phyloP scores from a whole-genome alignment of 2,888 invertebrate genomes.

The Caradrina kadenii region DNA sequence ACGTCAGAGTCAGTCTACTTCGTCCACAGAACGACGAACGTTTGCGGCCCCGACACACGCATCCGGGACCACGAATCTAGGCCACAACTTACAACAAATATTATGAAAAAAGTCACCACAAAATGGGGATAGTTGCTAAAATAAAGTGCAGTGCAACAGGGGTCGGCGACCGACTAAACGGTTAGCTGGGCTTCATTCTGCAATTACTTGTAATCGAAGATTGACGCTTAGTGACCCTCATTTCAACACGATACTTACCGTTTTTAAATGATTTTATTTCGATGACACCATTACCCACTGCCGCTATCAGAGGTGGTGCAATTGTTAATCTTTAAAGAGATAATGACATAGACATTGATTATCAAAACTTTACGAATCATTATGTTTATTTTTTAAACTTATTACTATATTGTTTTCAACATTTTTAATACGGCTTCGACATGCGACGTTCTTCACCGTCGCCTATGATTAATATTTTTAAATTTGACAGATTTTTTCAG shows the following conservation, averaged over 20 bases:
- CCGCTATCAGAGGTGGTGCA: constrained; percentile 37
- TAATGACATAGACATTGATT: neutral
- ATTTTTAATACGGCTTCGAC: neutral
- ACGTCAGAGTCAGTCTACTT: constrained; percentile 71
- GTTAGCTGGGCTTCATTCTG: constrained; percentile 19
- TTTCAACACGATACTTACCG: constrained; percentile 38
- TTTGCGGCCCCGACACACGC: constrained; percentile 68
- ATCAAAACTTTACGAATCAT: constrained; percentile 3
- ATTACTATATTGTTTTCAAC: neutral
- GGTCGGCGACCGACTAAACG: constrained; percentile 24
- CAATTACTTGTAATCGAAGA: constrained; percentile 33
- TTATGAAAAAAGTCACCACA: constrained; percentile 34
- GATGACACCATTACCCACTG: constrained; percentile 31
- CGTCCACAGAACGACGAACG: constrained; percentile 64
- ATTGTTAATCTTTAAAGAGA: constrained; percentile 31
- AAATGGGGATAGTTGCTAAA: constrained; percentile 22
- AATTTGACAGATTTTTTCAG: neutral
- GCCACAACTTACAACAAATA: constrained; percentile 63
- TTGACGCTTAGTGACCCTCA: constrained; percentile 24
- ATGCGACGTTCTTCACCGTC: too few relatives aligned
- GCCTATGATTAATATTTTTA: too few relatives aligned
- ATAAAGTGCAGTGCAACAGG: constrained; percentile 8
- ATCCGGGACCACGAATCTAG: constrained; percentile 74
- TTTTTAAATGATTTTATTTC: constrained; percentile 39
- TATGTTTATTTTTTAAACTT: neutral